Base-by-base conservation (phyloP, 2,113 vertebrate species). In the Guaruba guarouba region DNA sequence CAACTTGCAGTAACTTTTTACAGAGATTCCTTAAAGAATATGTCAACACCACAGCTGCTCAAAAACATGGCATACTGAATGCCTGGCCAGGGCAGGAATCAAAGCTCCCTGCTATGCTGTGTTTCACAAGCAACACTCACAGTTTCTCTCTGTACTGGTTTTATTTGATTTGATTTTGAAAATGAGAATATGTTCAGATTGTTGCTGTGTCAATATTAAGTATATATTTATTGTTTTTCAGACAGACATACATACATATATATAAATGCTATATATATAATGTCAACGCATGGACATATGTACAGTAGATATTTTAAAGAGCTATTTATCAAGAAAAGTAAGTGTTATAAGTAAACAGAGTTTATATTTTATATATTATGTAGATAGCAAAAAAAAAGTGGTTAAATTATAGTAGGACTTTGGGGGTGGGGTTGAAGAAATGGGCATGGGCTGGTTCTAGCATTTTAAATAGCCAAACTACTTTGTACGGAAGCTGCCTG, bases 361-460 rank as follows among this genome's bases (percentile, higher is more conserved):
- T 98, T 97, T 98, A 98, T 98, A 98, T 98, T 98, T 99, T 98
- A 96, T 98, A 98, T 98, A 98, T 98, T 97, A 97, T 98, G 97
- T 98, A 96, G 94, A 98, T 98, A 98, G 97, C 28, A 96, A 97
- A 97, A 95, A 77, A 82, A 92, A 94, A 92, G 93, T 88, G 90
- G 96, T 98, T 98, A 98, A 98, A 98, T 98, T 98, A 97, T 98
- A 97, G 95, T 89, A 97, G 87, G 92, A 96, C 93, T 97, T 75
- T 66, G 46, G 90, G 90, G 94, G 81, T 84, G 92, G 97, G 96
- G 86, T 92, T 96, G 94, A 93, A 96, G 96, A 94, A 90, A 80
- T 8, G 69, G 92, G 91, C 74, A 88, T 74, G 92, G 92, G 76
- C 76, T 49, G 90, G 96, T 91, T 96, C 94, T 97, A 76, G 92